Evolutionary conservation across 1,140 invertebrate genomes (phyloP), one percentile per base, ranked within the genome.

Genomic region (Telenomus remus): DNA sequence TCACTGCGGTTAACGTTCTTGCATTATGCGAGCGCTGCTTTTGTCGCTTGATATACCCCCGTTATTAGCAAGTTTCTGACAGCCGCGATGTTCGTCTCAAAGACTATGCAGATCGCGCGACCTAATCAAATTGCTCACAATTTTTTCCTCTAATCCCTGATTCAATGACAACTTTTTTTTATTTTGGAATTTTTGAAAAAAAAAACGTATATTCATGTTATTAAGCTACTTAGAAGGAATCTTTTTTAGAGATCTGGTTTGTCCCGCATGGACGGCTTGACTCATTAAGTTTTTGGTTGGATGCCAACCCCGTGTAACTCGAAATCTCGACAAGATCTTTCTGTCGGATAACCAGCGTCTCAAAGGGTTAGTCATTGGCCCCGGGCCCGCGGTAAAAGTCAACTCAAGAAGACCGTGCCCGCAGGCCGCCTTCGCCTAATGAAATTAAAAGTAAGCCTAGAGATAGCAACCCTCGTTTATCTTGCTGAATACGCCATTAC

Each of bases 381-480:
- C 60, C 53, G 61, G 72, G 59, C 75, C 78, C 60, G 57, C 54
- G 73, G 74, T 72, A 56, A 76, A 78, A 65, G 70, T 69, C 68
- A 78, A 74, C 60, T 79, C 64, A 73, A 71, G 54, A 79, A 68
- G 51, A 66, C 15, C 39, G 57, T 79, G 72, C 68, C 63, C 77
- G 76, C 72, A 79, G 79, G 78, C 70, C 61, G 73, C 43, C 34
- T 60, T 34, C 63, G 79, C 76, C 79, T 86, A 82, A 85, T 85
- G 80, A 79, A 86, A 85, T 85, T 85, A 84, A 85, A 84, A 85
- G 79, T 84, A 85, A 83, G 83, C 79, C 79, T 78, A 78, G 71
- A 83, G 81, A 82, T 83, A 85, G 78, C 56, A 55, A 72, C 70
- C 59, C 50, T 27, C 78, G 76, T 84, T 83, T 81, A 80, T 84